phyloP scores from a whole-genome alignment of 2,113 vertebrate genomes.

The Varanus komodoensis region DNA sequence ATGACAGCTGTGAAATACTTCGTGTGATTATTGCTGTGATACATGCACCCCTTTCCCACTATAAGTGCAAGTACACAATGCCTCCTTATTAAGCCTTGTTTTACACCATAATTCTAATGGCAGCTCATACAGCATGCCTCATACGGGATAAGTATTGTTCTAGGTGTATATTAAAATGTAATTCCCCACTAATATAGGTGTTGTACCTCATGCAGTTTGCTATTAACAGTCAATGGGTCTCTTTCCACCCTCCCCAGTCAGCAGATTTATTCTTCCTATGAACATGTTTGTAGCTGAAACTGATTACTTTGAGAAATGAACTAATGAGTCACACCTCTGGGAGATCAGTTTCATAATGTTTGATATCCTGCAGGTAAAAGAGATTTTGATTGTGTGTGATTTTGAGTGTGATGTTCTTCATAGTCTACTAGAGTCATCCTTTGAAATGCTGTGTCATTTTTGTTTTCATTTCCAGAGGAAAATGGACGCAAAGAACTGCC shows the following conservation, averaged over 20 bases:
- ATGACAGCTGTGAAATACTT: neutral
- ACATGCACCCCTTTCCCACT: neutral
- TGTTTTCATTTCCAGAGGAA: neutral
- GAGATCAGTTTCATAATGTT: conserved; percentile 39
- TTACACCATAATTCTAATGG: neutral
- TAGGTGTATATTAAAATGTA: neutral
- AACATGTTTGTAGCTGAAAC: conserved; percentile 47
- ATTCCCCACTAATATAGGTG: conserved; percentile 19
- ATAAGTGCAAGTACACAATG: neutral
- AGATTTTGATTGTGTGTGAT: conserved; percentile 35
- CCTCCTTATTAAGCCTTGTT: neutral
- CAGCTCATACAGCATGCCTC: neutral
- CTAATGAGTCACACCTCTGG: conserved; percentile 53
- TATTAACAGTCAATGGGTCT: conserved; percentile 40
- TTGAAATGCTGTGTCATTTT: neutral
- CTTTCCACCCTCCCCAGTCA: conserved; percentile 27
- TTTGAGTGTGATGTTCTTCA: conserved; percentile 29
- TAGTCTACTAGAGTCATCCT: neutral
- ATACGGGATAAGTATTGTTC: conserved; percentile 6
- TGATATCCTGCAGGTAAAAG: conserved; percentile 55
- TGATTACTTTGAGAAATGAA: conserved; percentile 52
- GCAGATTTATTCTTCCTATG: conserved; percentile 41
- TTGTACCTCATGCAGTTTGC: conserved; percentile 34
- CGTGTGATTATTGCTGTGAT: neutral
- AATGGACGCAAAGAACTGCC: neutral